Base-by-base conservation (phyloP, 2,888 invertebrate species). In the Parascotia fuliginaria region DNA sequence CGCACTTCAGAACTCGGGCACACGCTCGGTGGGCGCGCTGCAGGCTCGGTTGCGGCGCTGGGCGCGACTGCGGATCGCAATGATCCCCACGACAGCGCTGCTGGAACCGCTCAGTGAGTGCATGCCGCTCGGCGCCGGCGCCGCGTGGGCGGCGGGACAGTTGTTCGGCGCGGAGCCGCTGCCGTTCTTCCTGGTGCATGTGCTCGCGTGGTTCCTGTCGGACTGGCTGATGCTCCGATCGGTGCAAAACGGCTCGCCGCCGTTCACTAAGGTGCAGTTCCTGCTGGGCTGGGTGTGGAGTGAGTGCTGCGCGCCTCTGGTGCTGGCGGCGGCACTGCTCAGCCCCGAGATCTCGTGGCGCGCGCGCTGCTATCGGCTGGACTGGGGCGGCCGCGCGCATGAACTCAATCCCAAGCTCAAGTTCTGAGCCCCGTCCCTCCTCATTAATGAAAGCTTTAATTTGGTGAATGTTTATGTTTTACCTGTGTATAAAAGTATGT, bases 31-130 rank as follows among this genome's bases (percentile, higher is more conserved):
- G 65, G 94, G 94, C 41, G 95, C 95, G 73, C 96, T 99, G 87
- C 97, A 98, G 85, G 95, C 96, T 40, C 94, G 98, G 38, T 92
- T 96, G 48, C 94, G 95, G 65, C 93, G 99, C 69, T 99, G 99
- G 99, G 97, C 98, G 43, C 98, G 99, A 80, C 92, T 99, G 37
- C 94, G 99, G 42, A 96, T 98, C 53, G 98, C 99, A 9, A 99
- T 99, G 98, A 93, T 99, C 58, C 99, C 99, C 0, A 94, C 95
- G 27, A 96, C 97, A 33, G 96, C 98, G 60, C 75, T 99, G 32
- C 92, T 99, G 56, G 99, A 99, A 87, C 99, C 99, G 0, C 92
- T 99, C 37, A 97, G 97, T 41, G 99, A 99, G 92, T 99, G 99
- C 83, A 93, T 99, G 92, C 94, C 99, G 19, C 94, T 98, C 32